A percentile compares a stretch with the other conserved stretches of the same genome.
Conservation (phyloP, 2,113 vertebrate genomes). For the Aleadryas rufinucha region DNA sequence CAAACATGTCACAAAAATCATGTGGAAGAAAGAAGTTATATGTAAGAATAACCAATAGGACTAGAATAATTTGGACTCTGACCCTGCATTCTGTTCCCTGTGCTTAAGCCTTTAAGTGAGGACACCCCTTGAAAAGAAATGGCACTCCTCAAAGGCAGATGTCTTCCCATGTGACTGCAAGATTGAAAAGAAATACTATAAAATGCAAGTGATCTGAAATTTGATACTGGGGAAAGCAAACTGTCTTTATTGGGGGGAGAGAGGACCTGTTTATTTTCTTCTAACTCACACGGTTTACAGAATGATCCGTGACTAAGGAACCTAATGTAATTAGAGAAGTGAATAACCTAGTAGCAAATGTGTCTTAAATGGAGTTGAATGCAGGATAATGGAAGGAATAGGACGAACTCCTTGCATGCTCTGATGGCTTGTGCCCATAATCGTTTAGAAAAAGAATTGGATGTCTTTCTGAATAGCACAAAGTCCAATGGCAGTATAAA, state of each 20-base stretch:
- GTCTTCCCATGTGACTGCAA: neutral
- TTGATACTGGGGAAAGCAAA: neutral
- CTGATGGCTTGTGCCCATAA: neutral
- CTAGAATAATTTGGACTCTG: neutral
- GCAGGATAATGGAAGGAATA: neutral
- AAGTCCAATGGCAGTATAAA: neutral
- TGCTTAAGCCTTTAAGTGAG: neutral
- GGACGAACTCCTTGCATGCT: neutral
- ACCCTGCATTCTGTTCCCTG: neutral
- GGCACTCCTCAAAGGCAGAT: neutral
- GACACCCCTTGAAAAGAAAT: neutral
- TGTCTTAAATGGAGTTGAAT: neutral
- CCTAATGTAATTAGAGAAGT: neutral
- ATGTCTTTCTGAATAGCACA: neutral
- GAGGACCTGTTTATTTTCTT: neutral
- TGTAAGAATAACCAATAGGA: neutral
- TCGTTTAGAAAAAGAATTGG: neutral
- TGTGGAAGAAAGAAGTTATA: neutral
- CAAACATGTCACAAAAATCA: neutral
- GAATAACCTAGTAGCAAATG: slow-evolving; percentile 11
- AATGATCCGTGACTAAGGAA: neutral
- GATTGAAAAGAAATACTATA: neutral
- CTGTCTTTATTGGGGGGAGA: neutral
- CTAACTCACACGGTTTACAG: neutral
- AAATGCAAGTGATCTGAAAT: neutral